phyloP scores from a whole-genome alignment of 2,797 vertebrate species.

The Pipistrellus nathusii region DNA sequence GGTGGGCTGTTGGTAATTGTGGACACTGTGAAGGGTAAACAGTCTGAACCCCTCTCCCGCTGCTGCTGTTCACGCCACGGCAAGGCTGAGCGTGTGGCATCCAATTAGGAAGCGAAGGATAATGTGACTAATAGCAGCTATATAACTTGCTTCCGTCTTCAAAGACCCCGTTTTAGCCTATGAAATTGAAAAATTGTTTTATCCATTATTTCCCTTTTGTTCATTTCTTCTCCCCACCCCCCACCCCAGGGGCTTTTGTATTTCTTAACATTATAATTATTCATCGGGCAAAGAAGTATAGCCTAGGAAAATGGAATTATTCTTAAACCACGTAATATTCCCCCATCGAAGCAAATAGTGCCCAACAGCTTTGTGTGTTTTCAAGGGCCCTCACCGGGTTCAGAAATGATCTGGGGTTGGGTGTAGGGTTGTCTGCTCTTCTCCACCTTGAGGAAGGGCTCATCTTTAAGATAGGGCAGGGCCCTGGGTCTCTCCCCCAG shows the following conservation, averaged over 20 bases:
- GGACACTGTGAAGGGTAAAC: conserved; percentile 91
- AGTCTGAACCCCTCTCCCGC: conserved; percentile 89
- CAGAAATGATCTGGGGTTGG: conserved; percentile 77
- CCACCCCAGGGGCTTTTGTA: conserved; percentile 84
- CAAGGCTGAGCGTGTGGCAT: conserved; percentile 88
- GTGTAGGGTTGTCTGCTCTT: conserved; percentile 69
- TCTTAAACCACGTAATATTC: conserved; percentile 82
- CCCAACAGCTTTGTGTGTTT: conserved; percentile 84
- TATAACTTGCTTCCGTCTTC: conserved; percentile 89
- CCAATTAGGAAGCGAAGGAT: conserved; percentile 90
- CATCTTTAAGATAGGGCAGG: conserved; percentile 69
- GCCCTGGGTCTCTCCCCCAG: conserved; percentile 81
- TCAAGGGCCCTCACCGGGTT: conserved; percentile 83
- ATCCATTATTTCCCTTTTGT: conserved; percentile 89
- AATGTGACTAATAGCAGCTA: conserved; percentile 89
- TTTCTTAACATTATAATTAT: conserved; percentile 89
- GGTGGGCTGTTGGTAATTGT: conserved; percentile 90
- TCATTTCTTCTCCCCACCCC: conserved; percentile 81
- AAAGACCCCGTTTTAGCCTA: conserved; percentile 87
- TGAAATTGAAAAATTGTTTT: conserved; percentile 91
- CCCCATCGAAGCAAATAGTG: conserved; percentile 85
- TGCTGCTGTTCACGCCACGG: conserved; percentile 85
- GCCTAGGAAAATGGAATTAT: conserved; percentile 85
- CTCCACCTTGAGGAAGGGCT: conserved; percentile 69
- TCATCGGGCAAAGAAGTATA: conserved; percentile 87